Evolutionary conservation across 2,888 invertebrate genomes (phyloP).

Genomic region (Nowickia ferox): DNA sequence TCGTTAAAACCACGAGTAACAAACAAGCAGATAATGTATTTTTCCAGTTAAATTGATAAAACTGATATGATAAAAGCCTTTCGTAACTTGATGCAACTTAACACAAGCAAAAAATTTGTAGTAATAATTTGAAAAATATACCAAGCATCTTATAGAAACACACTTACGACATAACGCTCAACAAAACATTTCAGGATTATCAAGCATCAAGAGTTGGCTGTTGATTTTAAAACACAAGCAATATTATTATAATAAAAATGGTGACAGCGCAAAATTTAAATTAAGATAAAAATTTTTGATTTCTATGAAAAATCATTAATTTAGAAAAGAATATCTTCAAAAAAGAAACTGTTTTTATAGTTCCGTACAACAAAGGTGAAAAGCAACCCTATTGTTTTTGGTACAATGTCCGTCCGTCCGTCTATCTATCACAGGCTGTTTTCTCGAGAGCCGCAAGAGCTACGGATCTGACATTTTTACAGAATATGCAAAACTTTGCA

Average conservation of each 20-base stretch:
- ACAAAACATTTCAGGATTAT: neutral
- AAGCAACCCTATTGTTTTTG: too few relatives aligned
- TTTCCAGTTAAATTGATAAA: slow-evolving; percentile 10
- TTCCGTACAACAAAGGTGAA: too few relatives aligned
- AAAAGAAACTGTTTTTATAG: too few relatives aligned
- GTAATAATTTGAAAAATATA: neutral
- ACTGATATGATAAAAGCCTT: slow-evolving; percentile 7
- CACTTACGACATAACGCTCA: neutral
- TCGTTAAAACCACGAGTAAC: slow-evolving; percentile 27
- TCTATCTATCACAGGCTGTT: too few relatives aligned
- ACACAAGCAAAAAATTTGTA: neutral
- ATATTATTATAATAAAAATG: neutral
- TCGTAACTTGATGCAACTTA: slow-evolving; percentile 19
- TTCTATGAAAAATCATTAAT: too few relatives aligned
- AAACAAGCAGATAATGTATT: slow-evolving; percentile 5
- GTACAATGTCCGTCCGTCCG: too few relatives aligned
- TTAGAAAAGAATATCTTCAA: too few relatives aligned
- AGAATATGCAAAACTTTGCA: too few relatives aligned
- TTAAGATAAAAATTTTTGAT: neutral
- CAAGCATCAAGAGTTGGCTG: too few relatives aligned
- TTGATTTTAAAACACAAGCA: too few relatives aligned
- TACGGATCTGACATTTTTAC: too few relatives aligned
- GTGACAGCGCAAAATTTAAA: slow-evolving; percentile 1
- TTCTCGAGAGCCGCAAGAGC: too few relatives aligned
- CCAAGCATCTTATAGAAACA: slow-evolving; percentile 1